These are phyloP conservation scores for Aphaenogaster rudis DNA, from an alignment of 1,140 invertebrate genomes.

Conservation along the genomic window DNA sequence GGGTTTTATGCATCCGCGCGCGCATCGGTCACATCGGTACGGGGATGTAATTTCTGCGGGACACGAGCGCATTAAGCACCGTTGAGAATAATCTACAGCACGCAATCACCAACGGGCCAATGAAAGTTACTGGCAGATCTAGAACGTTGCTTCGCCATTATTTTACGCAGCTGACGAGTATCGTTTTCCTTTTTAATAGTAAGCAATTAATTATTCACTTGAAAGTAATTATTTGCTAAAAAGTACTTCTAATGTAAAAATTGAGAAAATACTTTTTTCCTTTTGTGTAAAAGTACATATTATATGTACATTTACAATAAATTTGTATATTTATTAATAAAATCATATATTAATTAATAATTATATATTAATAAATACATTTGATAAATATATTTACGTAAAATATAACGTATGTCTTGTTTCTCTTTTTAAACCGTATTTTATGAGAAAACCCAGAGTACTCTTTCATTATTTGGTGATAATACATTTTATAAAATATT, in stretches of 20 bases:
- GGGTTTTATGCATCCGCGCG: slow-evolving; percentile 44
- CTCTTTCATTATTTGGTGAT: not conserved
- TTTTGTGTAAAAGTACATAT: not conserved
- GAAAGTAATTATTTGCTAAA: slow-evolving; percentile 23
- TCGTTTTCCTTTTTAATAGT: not conserved
- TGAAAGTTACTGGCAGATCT: slow-evolving; percentile 50
- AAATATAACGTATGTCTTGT: not conserved
- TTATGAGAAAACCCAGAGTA: not conserved
- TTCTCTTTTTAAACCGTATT: not conserved
- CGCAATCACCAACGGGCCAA: slow-evolving; percentile 61
- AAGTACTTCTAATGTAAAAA: not conserved
- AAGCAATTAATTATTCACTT: slow-evolving; percentile 30
- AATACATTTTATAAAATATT: not conserved
- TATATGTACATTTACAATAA: no score
- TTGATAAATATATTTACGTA: not conserved
- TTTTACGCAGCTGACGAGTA: slow-evolving; percentile 4
- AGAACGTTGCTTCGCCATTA: slow-evolving; percentile 16
- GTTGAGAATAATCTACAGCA: slow-evolving; percentile 63
- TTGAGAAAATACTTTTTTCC: not conserved
- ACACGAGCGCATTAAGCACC: slow-evolving; percentile 60
- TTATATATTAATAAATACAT: no score
- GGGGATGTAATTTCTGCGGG: slow-evolving; percentile 54
- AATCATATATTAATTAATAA: no score
- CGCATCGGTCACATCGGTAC: slow-evolving; percentile 42
- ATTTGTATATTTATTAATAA: not conserved